Percentiles rank a stretch among this genome's conserved stretches.
phyloP scores from a whole-genome alignment of 1,140 invertebrate species.

The Dermatophagoides farinae region DNA sequence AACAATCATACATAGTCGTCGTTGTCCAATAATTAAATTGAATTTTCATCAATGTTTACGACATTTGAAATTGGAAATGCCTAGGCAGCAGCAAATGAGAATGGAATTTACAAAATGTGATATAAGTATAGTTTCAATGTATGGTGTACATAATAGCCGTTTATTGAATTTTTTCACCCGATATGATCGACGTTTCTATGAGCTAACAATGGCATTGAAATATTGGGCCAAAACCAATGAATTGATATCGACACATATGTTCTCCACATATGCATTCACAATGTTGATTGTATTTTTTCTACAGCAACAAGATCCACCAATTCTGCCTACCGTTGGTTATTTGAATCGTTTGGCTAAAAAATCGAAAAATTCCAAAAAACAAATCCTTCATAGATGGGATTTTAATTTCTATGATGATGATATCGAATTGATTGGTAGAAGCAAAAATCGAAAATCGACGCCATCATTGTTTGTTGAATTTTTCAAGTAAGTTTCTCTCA shows the following conservation, averaged over 20 bases:
- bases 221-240: conserved; percentile 5
- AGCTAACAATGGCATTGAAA: neutral
- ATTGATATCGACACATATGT: neutral
- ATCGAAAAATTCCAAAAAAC: too few species aligned
- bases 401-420: conserved; percentile 2
- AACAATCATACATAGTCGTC: neutral
- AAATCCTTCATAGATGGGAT: neutral
- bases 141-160: conserved; percentile 1
- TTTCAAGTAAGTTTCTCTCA: neutral
- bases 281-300: conserved; percentile 11
- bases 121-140: neutral
- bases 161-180: neutral
- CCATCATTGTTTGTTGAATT: neutral
- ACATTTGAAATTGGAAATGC: neutral
- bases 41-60: neutral
- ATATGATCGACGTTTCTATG: neutral
- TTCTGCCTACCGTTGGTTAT: neutral
- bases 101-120: conserved; percentile 3
- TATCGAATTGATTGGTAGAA: neutral
- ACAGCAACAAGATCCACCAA: conserved; percentile 1
- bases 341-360: neutral
- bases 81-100: neutral
- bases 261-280: conserved; percentile 8
- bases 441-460: neutral
- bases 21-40: conserved; percentile 5